Evolutionary conservation across 2,888 invertebrate genomes (phyloP).

Genomic region (Willowsia nigromaculata): DNA sequence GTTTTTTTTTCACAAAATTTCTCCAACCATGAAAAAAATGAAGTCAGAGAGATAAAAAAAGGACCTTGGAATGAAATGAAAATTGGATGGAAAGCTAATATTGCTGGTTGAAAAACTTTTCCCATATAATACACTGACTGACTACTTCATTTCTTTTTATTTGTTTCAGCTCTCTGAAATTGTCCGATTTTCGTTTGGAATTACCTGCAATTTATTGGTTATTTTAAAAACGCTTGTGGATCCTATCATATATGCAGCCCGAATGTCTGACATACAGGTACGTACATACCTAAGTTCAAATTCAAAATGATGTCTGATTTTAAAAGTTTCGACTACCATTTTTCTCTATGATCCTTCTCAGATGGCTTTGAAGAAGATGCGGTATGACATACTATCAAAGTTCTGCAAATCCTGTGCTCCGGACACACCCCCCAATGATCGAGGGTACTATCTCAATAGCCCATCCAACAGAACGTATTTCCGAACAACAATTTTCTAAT

Average conservation of each 20-base stretch:
- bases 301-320: too few species aligned
- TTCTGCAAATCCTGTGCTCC: slow-evolving; percentile 74
- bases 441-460: slow-evolving; percentile 72
- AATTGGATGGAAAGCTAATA: background rate
- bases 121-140: background rate
- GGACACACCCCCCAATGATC: slow-evolving; percentile 65
- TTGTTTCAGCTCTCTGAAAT: slow-evolving; percentile 77
- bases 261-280: slow-evolving; percentile 85
- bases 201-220: slow-evolving; percentile 82
- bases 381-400: slow-evolving; percentile 71
- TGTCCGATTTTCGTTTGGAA: slow-evolving; percentile 78
- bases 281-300: background rate
- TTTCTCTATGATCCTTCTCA: slow-evolving; percentile 50
- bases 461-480: slow-evolving; percentile 72
- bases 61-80: background rate
- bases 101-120: background rate
- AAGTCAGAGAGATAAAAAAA: background rate
- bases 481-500: slow-evolving; percentile 5
- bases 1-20: background rate
- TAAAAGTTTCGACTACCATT: too few species aligned
- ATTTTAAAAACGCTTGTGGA: slow-evolving; percentile 85
- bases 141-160: background rate
- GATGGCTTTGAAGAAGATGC: slow-evolving; percentile 78
- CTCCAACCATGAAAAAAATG: background rate
- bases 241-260: slow-evolving; percentile 85